These are phyloP conservation scores for Rutilus rutilus DNA, from an alignment of 2,113 vertebrate genomes.

Conservation along the genomic window DNA sequence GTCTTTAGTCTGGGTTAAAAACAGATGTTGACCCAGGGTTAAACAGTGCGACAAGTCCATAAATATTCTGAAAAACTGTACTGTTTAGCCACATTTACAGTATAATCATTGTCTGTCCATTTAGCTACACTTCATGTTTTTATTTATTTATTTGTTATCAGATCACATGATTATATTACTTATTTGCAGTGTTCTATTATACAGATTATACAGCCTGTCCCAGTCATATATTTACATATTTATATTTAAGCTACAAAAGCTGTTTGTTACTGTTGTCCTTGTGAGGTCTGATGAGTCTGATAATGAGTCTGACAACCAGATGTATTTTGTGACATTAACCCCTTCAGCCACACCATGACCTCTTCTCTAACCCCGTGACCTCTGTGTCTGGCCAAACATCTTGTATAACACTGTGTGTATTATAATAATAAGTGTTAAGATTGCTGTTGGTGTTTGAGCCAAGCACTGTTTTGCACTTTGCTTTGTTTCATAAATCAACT, in stretches of 20 bases:
- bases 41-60: conserved; percentile 16
- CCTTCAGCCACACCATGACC: conserved; percentile 7
- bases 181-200: neutral
- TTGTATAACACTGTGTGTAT: neutral
- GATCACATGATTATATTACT: neutral
- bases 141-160: neutral
- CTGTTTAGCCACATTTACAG: neutral
- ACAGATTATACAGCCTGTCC: conserved; percentile 45
- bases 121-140: neutral
- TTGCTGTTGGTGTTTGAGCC: conserved; percentile 2
- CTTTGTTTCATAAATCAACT: neutral
- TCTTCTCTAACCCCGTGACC: neutral
- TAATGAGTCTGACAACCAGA: neutral
- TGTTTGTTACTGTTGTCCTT: conserved; percentile 32
- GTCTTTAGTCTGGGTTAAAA: neutral
- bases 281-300: conserved; percentile 22
- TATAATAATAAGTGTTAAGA: neutral
- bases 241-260: conserved; percentile 12
- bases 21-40: neutral
- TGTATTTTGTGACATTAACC: conserved; percentile 4
- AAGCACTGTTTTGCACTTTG: neutral
- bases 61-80: too few relatives aligned
- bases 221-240: conserved; percentile 54
- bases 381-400: conserved; percentile 2
- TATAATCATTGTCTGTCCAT: neutral